Evolutionary conservation across 2,113 vertebrate genomes (phyloP).

Genomic region (Notothenia rossii): DNA sequence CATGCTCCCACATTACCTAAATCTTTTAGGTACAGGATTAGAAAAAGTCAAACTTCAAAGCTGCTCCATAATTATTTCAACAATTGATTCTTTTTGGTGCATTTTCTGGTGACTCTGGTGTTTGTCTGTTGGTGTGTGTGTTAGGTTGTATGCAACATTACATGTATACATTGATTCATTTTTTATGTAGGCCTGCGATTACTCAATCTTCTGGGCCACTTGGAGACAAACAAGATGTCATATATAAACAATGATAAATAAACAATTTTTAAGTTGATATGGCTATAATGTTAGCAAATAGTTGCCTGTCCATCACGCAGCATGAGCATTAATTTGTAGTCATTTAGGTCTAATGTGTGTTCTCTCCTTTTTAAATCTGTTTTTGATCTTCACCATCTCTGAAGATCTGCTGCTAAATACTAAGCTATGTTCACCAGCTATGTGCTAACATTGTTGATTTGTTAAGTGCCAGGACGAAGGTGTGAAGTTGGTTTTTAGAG

Average conservation of each 20-base stretch:
- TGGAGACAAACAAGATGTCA: not conserved
- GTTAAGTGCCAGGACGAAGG: not conserved
- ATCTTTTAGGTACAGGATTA: conserved; percentile 54
- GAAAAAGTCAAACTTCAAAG: conserved; percentile 41
- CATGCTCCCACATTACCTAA: conserved; percentile 56
- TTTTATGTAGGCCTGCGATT: not conserved
- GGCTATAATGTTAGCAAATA: not conserved
- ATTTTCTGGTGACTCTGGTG: conserved; percentile 24
- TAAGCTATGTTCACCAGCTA: not conserved
- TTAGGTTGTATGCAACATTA: not conserved
- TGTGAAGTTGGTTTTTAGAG: not conserved
- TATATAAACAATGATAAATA: not conserved
- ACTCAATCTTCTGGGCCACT: too few relatives aligned
- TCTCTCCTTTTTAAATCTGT: not conserved
- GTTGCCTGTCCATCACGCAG: not conserved
- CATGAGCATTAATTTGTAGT: not conserved
- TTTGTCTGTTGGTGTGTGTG: not conserved
- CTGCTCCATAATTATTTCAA: conserved; percentile 53
- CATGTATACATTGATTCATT: not conserved
- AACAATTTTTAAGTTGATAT: not conserved
- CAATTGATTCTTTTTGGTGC: conserved; percentile 59
- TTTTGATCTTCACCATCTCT: not conserved
- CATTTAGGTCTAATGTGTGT: not conserved
- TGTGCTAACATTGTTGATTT: not conserved
- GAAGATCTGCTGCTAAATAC: conserved; percentile 2